These are phyloP conservation scores for Apus apus DNA, from an alignment of 2,113 vertebrate species.

Conservation along the genomic window DNA sequence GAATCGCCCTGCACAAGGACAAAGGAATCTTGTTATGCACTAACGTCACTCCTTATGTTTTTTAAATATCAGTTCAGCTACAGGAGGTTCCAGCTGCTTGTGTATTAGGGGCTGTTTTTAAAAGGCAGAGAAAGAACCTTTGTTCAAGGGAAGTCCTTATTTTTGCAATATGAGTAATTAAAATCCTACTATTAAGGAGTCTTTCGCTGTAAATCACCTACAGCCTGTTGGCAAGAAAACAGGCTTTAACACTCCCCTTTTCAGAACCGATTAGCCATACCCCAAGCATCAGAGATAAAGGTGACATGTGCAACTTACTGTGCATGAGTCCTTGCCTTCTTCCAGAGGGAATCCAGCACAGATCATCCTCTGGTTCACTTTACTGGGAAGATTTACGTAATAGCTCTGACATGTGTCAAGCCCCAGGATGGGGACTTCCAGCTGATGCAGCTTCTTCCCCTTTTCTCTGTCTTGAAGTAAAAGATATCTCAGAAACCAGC, in stretches of 20 bases:
- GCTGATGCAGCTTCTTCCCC: constrained; percentile 51
- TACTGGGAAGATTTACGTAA: neutral
- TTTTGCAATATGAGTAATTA: neutral
- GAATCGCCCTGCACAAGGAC: constrained; percentile 52
- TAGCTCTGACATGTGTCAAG: constrained; percentile 25
- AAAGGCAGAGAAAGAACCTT: neutral
- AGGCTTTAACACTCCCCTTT: neutral
- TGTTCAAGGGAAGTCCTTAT: neutral
- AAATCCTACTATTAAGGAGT: neutral
- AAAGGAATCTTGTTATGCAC: neutral
- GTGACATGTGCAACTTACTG: neutral
- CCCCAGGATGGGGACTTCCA: constrained; percentile 54
- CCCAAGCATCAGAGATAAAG: neutral
- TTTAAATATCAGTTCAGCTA: neutral
- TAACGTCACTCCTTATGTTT: neutral
- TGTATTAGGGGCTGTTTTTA: neutral
- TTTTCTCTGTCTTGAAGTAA: constrained; percentile 42
- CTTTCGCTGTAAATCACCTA: neutral
- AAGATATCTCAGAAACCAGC: neutral
- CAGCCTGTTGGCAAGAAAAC: neutral
- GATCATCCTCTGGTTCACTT: constrained; percentile 38
- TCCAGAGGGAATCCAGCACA: constrained; percentile 61
- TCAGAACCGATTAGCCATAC: neutral
- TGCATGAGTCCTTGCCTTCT: constrained; percentile 46
- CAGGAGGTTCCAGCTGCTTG: neutral